Evolutionary conservation across 2,113 vertebrate genomes (phyloP).

Genomic region (Tyrannus savana): DNA sequence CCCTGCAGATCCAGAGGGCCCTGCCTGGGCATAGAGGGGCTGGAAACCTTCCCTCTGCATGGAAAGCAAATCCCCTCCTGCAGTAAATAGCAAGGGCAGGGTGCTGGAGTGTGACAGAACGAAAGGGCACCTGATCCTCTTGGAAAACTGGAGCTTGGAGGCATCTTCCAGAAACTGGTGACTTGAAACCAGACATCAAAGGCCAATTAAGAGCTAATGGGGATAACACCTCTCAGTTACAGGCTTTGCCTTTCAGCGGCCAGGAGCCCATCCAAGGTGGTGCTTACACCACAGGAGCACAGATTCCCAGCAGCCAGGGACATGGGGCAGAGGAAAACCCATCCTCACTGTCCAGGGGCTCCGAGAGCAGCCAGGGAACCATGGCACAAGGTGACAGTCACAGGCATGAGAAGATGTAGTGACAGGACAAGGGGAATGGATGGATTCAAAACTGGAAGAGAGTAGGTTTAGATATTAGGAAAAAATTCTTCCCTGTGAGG

Average conservation of each 20-base stretch:
- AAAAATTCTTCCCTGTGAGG: neutral
- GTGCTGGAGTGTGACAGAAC: conserved; percentile 15
- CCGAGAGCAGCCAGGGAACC: neutral
- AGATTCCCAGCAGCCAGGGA: fast-evolving
- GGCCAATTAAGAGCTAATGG: neutral
- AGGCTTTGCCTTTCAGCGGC: neutral
- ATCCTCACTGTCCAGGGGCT: neutral
- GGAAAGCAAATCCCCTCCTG: conserved; percentile 20
- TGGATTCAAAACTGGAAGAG: no score
- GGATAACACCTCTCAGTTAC: conserved; percentile 33
- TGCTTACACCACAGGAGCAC: neutral
- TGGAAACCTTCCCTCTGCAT: neutral
- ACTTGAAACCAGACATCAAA: conserved; percentile 33
- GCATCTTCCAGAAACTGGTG: conserved; percentile 18
- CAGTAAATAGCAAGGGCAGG: conserved; percentile 36
- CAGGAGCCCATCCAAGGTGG: neutral
- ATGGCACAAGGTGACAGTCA: neutral
- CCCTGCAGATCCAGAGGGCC: neutral
- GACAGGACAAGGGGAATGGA: no score
- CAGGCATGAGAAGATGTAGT: fast-evolving
- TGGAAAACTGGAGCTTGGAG: conserved; percentile 9
- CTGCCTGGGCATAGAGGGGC: neutral
- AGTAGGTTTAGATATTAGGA: neutral
- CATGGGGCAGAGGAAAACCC: neutral
- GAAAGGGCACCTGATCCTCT: conserved; percentile 47